These are phyloP conservation scores for Mustela nigripes DNA, from an alignment of 2,113 vertebrate species.

Conservation along the genomic window DNA sequence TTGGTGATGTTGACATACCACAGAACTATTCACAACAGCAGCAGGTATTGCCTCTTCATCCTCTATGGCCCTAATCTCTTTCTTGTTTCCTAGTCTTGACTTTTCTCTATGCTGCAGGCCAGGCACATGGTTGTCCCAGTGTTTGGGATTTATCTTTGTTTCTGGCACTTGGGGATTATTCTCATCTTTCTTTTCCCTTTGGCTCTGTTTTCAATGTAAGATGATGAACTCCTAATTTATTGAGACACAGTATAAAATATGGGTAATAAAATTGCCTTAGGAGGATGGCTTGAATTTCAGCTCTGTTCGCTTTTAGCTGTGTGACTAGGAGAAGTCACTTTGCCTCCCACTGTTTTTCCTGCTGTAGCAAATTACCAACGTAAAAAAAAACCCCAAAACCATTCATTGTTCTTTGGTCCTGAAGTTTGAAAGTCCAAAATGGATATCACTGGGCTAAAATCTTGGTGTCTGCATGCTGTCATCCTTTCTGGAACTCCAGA, in stretches of 20 bases:
- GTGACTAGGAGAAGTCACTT: not conserved
- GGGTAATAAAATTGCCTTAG: not conserved
- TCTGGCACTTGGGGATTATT: not conserved
- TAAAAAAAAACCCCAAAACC: not conserved
- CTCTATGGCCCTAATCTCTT: rapidly evolving
- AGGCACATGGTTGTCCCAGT: not conserved
- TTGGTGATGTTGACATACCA: rapidly evolving
- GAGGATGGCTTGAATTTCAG: not conserved
- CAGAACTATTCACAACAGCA: not conserved
- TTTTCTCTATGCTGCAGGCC: not conserved
- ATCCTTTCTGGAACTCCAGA: not conserved
- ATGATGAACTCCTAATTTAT: not conserved
- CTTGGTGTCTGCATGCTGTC: not conserved
- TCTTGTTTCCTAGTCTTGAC: no score
- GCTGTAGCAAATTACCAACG: not conserved
- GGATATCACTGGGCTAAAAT: not conserved
- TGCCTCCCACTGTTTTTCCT: no score
- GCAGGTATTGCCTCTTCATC: rapidly evolving
- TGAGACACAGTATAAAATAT: no score
- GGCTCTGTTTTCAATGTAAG: not conserved
- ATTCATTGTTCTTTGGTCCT: not conserved
- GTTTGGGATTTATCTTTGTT: not conserved
- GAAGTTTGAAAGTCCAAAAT: not conserved
- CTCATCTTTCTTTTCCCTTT: not conserved
- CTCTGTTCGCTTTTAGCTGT: not conserved